phyloP scores from a whole-genome alignment of 2,113 vertebrate genomes.

The Pelecanoides urinatrix region DNA sequence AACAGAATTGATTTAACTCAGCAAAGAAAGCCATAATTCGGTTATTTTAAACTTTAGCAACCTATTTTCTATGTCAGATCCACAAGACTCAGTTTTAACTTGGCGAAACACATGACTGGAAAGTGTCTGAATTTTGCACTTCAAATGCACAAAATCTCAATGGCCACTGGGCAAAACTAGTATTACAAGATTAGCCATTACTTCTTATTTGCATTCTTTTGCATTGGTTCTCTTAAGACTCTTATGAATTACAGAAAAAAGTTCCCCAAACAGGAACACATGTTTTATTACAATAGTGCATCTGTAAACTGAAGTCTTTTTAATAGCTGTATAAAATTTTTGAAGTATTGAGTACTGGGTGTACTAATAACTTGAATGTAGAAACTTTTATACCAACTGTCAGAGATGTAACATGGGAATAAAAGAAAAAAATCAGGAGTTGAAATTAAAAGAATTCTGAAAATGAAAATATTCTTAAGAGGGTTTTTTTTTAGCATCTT shows the following conservation, averaged over 20 bases:
- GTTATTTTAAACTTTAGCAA: neutral
- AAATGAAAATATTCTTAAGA: neutral
- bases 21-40: neutral
- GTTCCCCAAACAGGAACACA: neutral
- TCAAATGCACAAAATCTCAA: neutral
- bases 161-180: neutral
- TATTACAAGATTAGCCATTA: neutral
- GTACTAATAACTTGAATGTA: neutral
- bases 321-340: neutral
- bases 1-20: neutral
- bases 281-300: neutral
- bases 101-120: neutral
- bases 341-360: neutral
- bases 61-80: neutral
- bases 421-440: neutral
- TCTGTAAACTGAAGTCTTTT: neutral
- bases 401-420: neutral
- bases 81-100: neutral
- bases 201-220: neutral
- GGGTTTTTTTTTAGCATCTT: neutral
- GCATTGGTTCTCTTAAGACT: neutral
- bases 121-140: neutral
- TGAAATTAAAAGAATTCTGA: neutral
- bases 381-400: neutral
- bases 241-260: neutral